Conservation (phyloP, 2,113 vertebrate species). For the Strix aluco region DNA sequence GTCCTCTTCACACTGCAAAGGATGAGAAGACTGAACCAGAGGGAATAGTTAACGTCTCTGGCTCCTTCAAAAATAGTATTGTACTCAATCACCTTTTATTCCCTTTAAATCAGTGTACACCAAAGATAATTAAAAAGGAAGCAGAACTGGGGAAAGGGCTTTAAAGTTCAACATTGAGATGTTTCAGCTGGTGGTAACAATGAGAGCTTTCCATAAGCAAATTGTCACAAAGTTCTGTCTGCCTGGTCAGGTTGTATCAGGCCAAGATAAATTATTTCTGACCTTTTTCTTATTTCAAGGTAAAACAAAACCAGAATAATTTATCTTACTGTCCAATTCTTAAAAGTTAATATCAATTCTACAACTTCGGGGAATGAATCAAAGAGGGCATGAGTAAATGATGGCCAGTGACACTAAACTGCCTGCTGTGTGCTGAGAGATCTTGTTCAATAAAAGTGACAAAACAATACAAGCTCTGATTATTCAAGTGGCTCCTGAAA, state of each 20-base stretch:
- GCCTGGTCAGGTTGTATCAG: background rate
- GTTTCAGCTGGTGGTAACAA: background rate
- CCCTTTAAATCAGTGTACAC: background rate
- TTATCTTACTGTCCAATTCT: conserved; percentile 1
- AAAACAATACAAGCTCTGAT: background rate
- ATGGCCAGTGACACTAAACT: background rate
- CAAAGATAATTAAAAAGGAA: background rate
- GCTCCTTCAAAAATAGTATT: background rate
- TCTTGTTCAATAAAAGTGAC: background rate
- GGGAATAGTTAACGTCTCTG: background rate
- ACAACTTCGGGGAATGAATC: background rate
- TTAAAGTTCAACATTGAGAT: background rate
- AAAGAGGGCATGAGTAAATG: background rate
- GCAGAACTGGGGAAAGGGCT: background rate
- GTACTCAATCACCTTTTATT: background rate
- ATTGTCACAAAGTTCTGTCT: background rate
- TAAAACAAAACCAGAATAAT: background rate
- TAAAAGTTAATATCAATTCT: conserved; percentile 35
- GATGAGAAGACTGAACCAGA: background rate
- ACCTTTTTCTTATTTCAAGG: conserved; percentile 2
- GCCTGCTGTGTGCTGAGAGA: background rate
- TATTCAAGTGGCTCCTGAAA: background rate
- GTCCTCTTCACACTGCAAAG: background rate
- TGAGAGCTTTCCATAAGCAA: background rate
- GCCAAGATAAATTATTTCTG: conserved; percentile 28